Percentiles rank a stretch among this genome's conserved stretches.
Conservation (phyloP, 2,113 vertebrate genomes). For the Rostratula benghalensis region DNA sequence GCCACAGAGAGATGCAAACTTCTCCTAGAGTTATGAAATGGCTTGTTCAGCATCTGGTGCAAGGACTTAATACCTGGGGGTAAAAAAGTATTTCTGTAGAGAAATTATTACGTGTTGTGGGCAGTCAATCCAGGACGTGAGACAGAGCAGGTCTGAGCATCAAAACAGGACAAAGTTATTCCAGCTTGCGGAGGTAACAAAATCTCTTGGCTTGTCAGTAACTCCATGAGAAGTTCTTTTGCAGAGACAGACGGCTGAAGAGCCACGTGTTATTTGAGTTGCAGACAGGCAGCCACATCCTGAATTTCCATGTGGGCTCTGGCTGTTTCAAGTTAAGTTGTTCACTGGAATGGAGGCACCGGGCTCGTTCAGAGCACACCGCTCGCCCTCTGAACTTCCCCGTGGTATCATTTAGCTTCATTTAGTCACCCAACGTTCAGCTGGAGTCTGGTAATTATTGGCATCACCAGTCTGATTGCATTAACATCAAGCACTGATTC, state of each 20-base stretch:
- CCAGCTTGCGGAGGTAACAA: neutral
- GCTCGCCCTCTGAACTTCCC: neutral
- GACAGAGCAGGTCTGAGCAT: neutral
- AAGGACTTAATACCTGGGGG: neutral
- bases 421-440: neutral
- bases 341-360: too few relatives aligned
- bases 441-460: neutral
- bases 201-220: neutral
- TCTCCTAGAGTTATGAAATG: neutral
- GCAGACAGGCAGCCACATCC: too few relatives aligned
- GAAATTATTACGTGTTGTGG: neutral
- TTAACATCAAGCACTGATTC: neutral
- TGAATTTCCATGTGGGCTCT: neutral
- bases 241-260: neutral
- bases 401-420: neutral
- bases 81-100: neutral
- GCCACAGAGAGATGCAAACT: neutral
- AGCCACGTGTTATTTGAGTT: accelerated
- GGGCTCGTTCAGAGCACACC: accelerated
- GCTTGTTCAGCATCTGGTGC: neutral
- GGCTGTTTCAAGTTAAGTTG: neutral
- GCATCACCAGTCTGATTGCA: neutral
- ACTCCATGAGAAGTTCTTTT: neutral
- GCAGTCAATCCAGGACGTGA: too few relatives aligned
- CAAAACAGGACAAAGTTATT: neutral